Evolutionary conservation across 2,888 invertebrate species (phyloP).

Genomic region (Sinhomidia bicolor): DNA sequence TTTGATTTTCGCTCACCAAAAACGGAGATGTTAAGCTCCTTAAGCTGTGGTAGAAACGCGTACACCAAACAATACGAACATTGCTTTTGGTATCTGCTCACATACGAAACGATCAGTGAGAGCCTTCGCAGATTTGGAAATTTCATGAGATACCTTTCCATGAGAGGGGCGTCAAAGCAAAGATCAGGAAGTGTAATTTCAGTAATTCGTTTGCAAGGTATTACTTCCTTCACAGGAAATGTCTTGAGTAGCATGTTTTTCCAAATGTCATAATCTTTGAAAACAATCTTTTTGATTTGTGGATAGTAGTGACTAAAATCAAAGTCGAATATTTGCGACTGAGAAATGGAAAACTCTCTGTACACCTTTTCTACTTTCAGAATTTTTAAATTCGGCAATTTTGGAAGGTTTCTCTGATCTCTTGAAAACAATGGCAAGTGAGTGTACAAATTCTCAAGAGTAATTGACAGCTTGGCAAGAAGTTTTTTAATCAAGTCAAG

Average conservation of each 20-base stretch:
- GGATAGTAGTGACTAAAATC: conserved; percentile 56
- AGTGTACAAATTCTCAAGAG: conserved; percentile 49
- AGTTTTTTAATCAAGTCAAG: conserved; percentile 55
- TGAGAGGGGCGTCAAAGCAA: conserved; percentile 61
- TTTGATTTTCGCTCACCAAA: conserved; percentile 53
- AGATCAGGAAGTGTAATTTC: conserved; percentile 59
- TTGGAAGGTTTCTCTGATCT: conserved; percentile 47
- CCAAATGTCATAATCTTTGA: conserved; percentile 69
- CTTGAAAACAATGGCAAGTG: conserved; percentile 59
- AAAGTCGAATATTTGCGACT: conserved; percentile 61
- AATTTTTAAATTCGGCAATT: conserved; percentile 6
- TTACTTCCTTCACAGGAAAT: conserved; percentile 45
- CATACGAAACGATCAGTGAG: conserved; percentile 59
- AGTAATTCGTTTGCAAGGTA: conserved; percentile 5
- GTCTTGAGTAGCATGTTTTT: conserved; percentile 63
- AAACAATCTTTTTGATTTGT: conserved; percentile 48
- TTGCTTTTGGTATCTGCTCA: conserved; percentile 59
- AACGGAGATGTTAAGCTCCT: conserved; percentile 43
- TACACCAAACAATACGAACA: conserved; percentile 60
- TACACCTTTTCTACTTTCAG: conserved; percentile 64
- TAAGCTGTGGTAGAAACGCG: conserved; percentile 46
- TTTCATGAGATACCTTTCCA: conserved; percentile 65
- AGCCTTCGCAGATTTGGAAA: conserved; percentile 57
- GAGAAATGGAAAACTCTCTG: conserved; percentile 43
- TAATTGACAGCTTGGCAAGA: background rate